Evolutionary conservation across 2,797 vertebrate species (phyloP).

Genomic region (Hybognathus amarus): DNA sequence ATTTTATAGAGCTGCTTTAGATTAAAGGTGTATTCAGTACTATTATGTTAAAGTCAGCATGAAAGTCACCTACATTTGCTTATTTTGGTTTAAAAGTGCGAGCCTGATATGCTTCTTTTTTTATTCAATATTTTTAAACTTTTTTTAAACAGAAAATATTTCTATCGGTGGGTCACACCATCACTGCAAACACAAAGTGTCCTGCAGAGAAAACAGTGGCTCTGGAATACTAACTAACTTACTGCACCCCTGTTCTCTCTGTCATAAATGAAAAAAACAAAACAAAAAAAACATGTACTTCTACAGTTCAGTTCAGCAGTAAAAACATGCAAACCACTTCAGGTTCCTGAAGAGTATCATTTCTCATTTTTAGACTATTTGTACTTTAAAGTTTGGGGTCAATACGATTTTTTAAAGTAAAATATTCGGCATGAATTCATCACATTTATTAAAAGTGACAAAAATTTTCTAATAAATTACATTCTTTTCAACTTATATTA

Average conservation of each 20-base stretch:
- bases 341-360: background rate
- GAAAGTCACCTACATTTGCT: background rate
- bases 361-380: background rate
- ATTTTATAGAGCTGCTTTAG: background rate
- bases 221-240: conserved; percentile 26
- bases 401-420: background rate
- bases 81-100: background rate
- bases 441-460: background rate
- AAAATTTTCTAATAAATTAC: background rate
- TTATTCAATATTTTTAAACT: background rate
- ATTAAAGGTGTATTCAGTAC: background rate
- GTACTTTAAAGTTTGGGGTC: background rate
- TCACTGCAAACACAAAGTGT: background rate
- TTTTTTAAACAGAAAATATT: background rate
- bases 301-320: too few species aligned
- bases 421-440: background rate
- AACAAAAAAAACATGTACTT: too few species aligned
- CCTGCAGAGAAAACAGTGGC: conserved; percentile 39
- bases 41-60: background rate
- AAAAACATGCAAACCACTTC: too few species aligned
- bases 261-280: background rate
- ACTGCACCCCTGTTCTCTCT: background rate
- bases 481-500: background rate
- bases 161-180: conserved; percentile 14
- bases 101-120: background rate